Evolutionary conservation across 2,113 vertebrate genomes (phyloP).

Genomic region (Festucalex cinctus): DNA sequence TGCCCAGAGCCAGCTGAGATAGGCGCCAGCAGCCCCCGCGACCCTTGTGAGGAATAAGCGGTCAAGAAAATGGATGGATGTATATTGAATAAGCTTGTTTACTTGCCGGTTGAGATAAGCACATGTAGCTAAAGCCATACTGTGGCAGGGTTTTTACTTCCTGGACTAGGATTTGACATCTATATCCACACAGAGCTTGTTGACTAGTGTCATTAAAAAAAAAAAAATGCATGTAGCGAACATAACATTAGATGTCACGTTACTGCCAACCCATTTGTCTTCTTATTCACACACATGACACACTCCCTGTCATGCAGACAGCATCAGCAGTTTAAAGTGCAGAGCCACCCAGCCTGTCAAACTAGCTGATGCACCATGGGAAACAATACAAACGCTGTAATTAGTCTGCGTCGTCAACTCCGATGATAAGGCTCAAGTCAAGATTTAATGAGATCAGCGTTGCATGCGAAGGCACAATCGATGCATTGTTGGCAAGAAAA

Average conservation of each 20-base stretch:
- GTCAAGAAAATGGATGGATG: no score
- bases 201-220: constrained; percentile 19
- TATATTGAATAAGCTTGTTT: not conserved
- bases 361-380: constrained; percentile 33
- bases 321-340: constrained; percentile 13
- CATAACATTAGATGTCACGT: not conserved
- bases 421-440: not conserved
- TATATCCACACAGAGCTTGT: not conserved
- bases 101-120: no score
- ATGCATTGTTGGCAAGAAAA: not conserved
- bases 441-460: not conserved
- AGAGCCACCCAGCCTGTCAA: constrained; percentile 37
- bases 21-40: no score
- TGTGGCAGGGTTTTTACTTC: no score
- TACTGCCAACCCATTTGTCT: not conserved
- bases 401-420: not conserved
- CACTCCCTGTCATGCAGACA: constrained; percentile 24
- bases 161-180: no score
- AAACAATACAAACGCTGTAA: constrained; percentile 1
- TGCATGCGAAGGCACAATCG: not conserved
- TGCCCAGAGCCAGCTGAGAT: no score
- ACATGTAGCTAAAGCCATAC: no score
- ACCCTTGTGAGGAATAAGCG: no score
- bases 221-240: not conserved
- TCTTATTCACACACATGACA: not conserved